These are phyloP conservation scores for Aporophyla nigra DNA, from an alignment of 2,888 invertebrate species.

Conservation along the genomic window DNA sequence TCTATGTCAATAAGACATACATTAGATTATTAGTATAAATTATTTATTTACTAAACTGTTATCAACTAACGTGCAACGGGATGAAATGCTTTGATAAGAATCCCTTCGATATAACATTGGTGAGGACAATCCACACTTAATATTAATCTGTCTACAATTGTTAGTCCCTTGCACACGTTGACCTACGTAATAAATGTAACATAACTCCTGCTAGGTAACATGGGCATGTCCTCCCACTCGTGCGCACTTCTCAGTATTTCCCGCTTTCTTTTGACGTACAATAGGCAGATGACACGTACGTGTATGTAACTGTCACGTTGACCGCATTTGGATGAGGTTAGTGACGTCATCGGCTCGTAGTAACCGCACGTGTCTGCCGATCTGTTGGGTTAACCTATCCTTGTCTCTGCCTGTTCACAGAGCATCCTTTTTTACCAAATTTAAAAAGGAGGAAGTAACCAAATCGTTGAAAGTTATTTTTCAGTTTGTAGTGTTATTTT, in stretches of 20 bases:
- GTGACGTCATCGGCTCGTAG: background rate
- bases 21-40: background rate
- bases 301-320: background rate
- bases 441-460: too few species aligned
- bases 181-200: background rate
- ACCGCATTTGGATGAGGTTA: background rate
- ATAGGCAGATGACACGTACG: background rate
- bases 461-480: too few species aligned
- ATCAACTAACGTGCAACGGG: background rate
- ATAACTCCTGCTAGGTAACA: background rate
- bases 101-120: background rate
- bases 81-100: background rate
- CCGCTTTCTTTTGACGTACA: slow-evolving; percentile 45
- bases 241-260: slow-evolving; percentile 18
- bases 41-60: background rate
- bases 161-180: background rate
- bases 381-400: background rate
- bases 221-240: background rate
- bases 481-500: too few species aligned
- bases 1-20: background rate
- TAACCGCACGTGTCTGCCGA: background rate
- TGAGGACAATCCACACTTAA: background rate
- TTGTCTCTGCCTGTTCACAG: background rate
- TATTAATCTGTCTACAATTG: background rate
- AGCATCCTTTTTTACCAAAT: background rate